Base-by-base conservation (phyloP, 2,888 invertebrate genomes). In the Tanypteryx hageni region DNA sequence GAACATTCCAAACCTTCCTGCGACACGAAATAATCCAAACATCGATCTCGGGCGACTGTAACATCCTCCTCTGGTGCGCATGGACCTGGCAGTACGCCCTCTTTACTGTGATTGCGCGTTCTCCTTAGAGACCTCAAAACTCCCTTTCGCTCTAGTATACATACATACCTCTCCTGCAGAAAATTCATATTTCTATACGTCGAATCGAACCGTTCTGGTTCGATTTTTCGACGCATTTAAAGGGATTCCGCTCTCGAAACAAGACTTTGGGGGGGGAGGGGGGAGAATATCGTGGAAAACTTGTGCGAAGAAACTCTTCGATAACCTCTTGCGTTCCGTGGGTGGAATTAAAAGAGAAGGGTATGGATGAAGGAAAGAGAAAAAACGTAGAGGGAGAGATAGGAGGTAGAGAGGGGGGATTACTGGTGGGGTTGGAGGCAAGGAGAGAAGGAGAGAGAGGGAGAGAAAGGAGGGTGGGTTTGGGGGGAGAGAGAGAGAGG, bases 291-390 rank as follows among this genome's bases (percentile, higher is more conserved):
- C 64, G 64, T n/a, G 64, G 44, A 44, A 44, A 44, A 44, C 3
- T 44, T 44, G 44, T 44, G 44, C 44, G 44, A 44, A 44, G 44
- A 64, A 64, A 7, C 27, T 76, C 68, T 68, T 68, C 68, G 27
- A 27, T 76, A 76, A 76, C 76, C 22, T 14, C 64, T 68, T 44
- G 44, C 68, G n/a, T 27, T 76, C 76, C 22, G 76, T 27, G 76
- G 76, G 27, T 76, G 76, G 76, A 76, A 76, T 76, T 76, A 76
- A 44, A 76, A 76, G 76, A 76, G 76, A 76, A 76, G 76, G 76
- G 5, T 22, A 18, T 61, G 61, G 76, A 27, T 10, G 9, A 22
- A 2, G 0, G 76, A 22, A n/a, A 22, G 76, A 76, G 27, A 76
- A n/a, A 27, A n/a, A n/a, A 27, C 0, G 22, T 76, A 27, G 76